phyloP scores from a whole-genome alignment of 2,888 invertebrate genomes.

The Mythimna lalbum region DNA sequence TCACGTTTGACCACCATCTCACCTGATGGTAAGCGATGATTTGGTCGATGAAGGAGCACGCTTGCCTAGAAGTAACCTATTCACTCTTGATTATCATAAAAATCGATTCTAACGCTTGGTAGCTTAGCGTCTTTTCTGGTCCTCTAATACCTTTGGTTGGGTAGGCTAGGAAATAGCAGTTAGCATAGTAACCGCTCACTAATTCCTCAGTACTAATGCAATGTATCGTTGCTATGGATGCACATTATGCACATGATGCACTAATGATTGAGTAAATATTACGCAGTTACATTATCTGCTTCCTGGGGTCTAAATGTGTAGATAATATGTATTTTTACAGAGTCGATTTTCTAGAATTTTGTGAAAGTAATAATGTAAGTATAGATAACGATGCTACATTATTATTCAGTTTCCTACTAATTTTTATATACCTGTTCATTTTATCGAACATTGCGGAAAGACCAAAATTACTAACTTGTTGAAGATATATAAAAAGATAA shows the following conservation, averaged over 20 bases:
- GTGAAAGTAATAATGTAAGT: constrained; percentile 1
- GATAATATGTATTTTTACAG: background rate
- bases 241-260: constrained; percentile 33
- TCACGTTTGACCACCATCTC: too few relatives aligned
- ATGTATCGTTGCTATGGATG: constrained; percentile 34
- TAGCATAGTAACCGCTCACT: constrained; percentile 13
- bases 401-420: constrained; percentile 9
- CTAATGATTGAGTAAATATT: constrained; percentile 17
- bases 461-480: background rate
- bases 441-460: constrained; percentile 38
- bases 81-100: too few relatives aligned
- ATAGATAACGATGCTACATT: constrained; percentile 21
- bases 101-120: background rate
- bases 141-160: background rate
- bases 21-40: too few relatives aligned
- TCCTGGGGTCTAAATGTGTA: background rate
- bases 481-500: constrained; percentile 9
- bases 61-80: too few relatives aligned
- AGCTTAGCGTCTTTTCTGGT: background rate
- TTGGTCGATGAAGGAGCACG: too few relatives aligned
- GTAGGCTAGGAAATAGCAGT: background rate
- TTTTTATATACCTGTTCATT: constrained; percentile 2
- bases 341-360: constrained; percentile 16
- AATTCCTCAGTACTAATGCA: constrained; percentile 19
- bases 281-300: constrained; percentile 4